phyloP scores from a whole-genome alignment of 2,797 vertebrate genomes.

The Sebastolobus alascanus region DNA sequence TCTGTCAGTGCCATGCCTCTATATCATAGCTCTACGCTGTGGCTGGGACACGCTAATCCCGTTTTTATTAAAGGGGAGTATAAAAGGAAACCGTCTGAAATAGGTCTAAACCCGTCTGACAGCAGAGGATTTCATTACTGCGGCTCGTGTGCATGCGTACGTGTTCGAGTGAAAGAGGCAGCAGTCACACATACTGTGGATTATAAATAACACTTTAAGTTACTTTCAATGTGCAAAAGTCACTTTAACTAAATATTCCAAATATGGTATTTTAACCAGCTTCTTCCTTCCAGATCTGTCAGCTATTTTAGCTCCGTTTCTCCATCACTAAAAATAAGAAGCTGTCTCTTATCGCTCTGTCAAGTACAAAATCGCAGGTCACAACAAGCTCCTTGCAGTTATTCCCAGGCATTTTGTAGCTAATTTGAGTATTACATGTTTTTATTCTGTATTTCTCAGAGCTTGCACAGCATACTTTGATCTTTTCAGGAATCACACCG shows the following conservation, averaged over 20 bases:
- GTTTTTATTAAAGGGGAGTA: constrained; percentile 82
- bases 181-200: constrained; percentile 12
- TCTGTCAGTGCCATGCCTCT: constrained; percentile 48
- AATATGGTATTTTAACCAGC: not conserved
- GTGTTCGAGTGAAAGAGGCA: constrained; percentile 3
- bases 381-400: constrained; percentile 13
- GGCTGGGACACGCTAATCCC: constrained; percentile 69
- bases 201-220: constrained; percentile 19
- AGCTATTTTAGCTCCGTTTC: not conserved
- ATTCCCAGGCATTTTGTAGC: constrained; percentile 22
- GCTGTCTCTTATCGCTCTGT: constrained; percentile 4
- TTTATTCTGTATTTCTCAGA: constrained; percentile 31
- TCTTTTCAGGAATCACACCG: constrained; percentile 60
- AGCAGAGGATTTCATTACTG: constrained; percentile 74
- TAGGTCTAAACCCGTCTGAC: constrained; percentile 69
- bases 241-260: constrained; percentile 16
- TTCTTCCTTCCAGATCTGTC: not conserved
- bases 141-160: constrained; percentile 9
- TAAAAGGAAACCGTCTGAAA: constrained; percentile 75
- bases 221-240: constrained; percentile 16
- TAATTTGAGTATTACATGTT: constrained; percentile 36
- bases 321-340: constrained; percentile 13
- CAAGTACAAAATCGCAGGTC: constrained; percentile 5
- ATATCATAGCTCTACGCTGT: constrained; percentile 53
- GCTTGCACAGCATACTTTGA: constrained; percentile 48